Base-by-base conservation (phyloP, 2,888 invertebrate species). In the Euplagia quadripunctaria region DNA sequence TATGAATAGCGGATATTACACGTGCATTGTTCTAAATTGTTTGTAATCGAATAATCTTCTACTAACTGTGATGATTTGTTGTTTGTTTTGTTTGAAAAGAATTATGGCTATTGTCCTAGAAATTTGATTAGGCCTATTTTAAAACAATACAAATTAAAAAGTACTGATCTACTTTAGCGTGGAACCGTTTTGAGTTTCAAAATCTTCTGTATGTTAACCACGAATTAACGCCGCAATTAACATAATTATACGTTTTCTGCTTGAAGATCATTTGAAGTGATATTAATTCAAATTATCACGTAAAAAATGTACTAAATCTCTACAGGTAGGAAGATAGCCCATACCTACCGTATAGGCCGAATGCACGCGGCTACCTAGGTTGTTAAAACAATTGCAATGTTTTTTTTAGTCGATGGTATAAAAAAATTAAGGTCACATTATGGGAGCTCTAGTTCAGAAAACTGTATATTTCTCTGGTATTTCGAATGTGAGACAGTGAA, bases 1-100 rank as follows among this genome's bases (percentile, higher is more conserved):
- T 64, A 55, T 65, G 68, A 63, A 55, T 68, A 41, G 66, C 72
- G 42, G 41, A 31, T 61, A 68, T 69, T n/a, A 51, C 7, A 70
- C 41, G 20, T 20, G 31, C 43, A 65, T 75, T 80, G 66, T 73
- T 75, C 52, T 74, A 31, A 52, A 63, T 52, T 31, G 55, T 51
- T 49, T 66, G 52, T 67, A 16, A 55, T 55, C 31, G 4, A n/a
- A 46, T 46, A 12, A 61, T 46, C 14, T 20, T 20, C n/a, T 65
- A 20, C 46, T 43, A 65, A 20, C 65, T 46, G 20, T 65, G 3
- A 65, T 20, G 49, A 49, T 49, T 65, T 61, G 6, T 49, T 49
- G 16, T 49, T 49, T 31, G 31, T 51, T 31, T 20, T 31, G 7
- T 12, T 52, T 0, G 12, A 14, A 61, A 61, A 31, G 14, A 31